These are phyloP conservation scores for Leucophora obtusa DNA, from an alignment of 2,888 invertebrate species.

Conservation along the genomic window DNA sequence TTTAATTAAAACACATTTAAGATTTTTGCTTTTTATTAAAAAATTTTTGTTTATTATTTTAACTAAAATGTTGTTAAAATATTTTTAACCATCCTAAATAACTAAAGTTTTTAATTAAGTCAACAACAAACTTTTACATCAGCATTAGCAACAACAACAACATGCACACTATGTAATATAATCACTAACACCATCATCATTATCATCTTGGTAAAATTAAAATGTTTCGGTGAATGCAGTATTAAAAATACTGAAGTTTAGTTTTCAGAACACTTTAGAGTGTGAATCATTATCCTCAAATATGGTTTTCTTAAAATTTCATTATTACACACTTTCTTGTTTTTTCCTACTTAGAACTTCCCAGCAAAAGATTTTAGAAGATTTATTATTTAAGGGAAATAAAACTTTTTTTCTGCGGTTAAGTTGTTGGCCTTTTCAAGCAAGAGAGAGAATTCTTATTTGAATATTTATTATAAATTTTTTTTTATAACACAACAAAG, in stretches of 20 bases:
- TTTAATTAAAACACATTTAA: conserved; percentile 54
- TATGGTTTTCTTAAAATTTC: conserved; percentile 10
- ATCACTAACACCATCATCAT: conserved; percentile 26
- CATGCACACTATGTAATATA: conserved; percentile 14
- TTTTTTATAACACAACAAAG: no score
- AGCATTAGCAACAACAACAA: conserved; percentile 23
- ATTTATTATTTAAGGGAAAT: no score
- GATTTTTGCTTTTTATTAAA: conserved; percentile 5
- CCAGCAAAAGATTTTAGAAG: conserved; percentile 29
- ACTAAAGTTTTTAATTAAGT: conserved; percentile 64
- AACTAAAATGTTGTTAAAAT: neutral
- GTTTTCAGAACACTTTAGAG: conserved; percentile 21
- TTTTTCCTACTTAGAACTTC: neutral
- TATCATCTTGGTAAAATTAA: conserved; percentile 11
- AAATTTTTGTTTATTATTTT: neutral
- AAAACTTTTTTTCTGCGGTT: no score
- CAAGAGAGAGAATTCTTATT: no score
- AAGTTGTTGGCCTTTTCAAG: no score
- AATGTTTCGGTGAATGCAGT: neutral
- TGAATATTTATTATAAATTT: no score
- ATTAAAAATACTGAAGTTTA: conserved; percentile 39
- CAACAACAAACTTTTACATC: conserved; percentile 56
- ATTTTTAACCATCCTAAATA: conserved; percentile 45
- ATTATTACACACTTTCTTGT: neutral
- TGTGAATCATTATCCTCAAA: conserved; percentile 56